Percentiles rank a stretch among this genome's conserved stretches.
Evolutionary conservation across 2,113 vertebrate species (phyloP).

Genomic region (Polyodon spathula): DNA sequence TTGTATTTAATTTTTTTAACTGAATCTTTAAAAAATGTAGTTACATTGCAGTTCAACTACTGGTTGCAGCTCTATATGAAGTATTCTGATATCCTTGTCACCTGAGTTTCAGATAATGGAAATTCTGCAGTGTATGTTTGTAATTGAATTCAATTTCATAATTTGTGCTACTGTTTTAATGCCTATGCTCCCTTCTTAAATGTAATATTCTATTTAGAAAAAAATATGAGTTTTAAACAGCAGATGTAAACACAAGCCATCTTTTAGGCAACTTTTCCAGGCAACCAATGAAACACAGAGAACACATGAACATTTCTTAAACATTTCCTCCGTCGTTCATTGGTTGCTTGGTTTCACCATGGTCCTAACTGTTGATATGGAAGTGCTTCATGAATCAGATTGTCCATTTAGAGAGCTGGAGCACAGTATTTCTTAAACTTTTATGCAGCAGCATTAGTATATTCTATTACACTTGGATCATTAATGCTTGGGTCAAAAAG

Average conservation of each 20-base stretch:
- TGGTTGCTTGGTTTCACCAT: slow-evolving; percentile 44
- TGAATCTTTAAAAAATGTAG: slow-evolving; percentile 17
- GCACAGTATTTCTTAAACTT: slow-evolving; percentile 28
- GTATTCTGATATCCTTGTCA: slow-evolving; percentile 16
- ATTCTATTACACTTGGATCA: too few species aligned
- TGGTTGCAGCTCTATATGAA: background rate
- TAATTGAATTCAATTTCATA: slow-evolving; percentile 9
- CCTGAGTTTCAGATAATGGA: slow-evolving; percentile 22
- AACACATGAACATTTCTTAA: background rate
- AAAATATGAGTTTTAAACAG: slow-evolving; percentile 20
- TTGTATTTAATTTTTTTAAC: too few species aligned
- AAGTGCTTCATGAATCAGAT: slow-evolving; percentile 23
- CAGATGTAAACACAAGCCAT: slow-evolving; percentile 9
- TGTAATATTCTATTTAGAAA: slow-evolving; percentile 20
- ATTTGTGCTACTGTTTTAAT: background rate
- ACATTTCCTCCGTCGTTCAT: slow-evolving; percentile 32
- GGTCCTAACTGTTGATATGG: slow-evolving; percentile 44
- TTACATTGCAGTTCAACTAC: slow-evolving; percentile 7
- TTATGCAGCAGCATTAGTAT: too few species aligned
- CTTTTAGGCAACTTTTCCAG: slow-evolving; percentile 16
- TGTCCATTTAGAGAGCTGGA: slow-evolving; percentile 29
- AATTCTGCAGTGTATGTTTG: too few species aligned
- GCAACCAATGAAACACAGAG: background rate
- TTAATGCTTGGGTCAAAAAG: too few species aligned
- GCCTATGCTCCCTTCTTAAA: slow-evolving; percentile 22